A percentile compares a stretch with the other conserved stretches of the same genome.
These are phyloP conservation scores for Procambarus virginalis DNA, from an alignment of 1,140 invertebrate genomes.

Conservation along the genomic window DNA sequence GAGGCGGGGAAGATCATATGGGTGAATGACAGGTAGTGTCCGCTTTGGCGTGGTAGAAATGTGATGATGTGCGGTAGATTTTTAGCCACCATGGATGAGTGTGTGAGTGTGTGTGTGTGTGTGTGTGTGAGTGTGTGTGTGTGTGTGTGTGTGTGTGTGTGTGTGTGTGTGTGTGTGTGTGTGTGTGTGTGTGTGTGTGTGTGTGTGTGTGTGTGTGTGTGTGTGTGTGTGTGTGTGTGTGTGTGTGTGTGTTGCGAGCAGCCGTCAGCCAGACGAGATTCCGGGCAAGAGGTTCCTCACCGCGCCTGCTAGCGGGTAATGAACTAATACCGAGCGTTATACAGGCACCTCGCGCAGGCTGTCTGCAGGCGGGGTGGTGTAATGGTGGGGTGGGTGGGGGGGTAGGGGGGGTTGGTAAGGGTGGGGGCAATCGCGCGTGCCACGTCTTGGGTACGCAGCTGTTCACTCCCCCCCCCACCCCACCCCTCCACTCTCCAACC, in stretches of 20 bases:
- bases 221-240: background rate
- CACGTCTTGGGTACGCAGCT: slow-evolving; percentile 51
- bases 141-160: background rate
- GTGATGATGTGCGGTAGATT: no score
- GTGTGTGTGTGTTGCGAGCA: background rate
- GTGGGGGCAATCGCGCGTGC: slow-evolving; percentile 20
- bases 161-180: background rate
- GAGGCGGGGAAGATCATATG: no score
- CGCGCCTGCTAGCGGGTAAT: background rate
- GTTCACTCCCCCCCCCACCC: slow-evolving; percentile 17
- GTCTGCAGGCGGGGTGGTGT: background rate
- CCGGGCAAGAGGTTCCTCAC: background rate
- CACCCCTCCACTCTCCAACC: background rate
- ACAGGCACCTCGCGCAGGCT: no score
- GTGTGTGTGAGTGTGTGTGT: background rate
- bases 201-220: background rate
- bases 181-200: background rate
- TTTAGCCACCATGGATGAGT: no score
- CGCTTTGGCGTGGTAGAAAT: no score
- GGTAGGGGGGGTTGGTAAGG: background rate
- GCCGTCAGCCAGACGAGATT: background rate
- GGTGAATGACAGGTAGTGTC: no score
- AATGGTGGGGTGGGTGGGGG: no score
- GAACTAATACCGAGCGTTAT: background rate
- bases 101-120: background rate